Evolutionary conservation across 2,113 vertebrate species (phyloP).

Genomic region (Sus scrofa): DNA sequence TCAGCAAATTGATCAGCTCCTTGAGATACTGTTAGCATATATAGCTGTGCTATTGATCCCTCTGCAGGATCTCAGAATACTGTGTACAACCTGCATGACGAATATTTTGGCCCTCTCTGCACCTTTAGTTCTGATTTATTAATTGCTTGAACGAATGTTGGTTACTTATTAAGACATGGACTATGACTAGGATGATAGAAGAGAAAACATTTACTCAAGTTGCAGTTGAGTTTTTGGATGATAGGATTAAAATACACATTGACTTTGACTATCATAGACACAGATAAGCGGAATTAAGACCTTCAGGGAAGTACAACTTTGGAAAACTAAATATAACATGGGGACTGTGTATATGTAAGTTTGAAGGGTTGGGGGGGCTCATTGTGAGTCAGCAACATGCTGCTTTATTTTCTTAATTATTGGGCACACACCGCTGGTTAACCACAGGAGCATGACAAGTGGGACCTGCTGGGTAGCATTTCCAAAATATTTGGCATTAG

Average conservation of each 20-base stretch:
- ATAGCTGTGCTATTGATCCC: background rate
- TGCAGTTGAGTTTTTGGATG: background rate
- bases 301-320: conserved; percentile 3
- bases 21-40: background rate
- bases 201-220: background rate
- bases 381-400: conserved; percentile 37
- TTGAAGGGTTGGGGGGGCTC: background rate
- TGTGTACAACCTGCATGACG: too few relatives aligned
- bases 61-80: background rate
- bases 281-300: conserved; percentile 38
- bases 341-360: background rate
- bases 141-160: background rate
- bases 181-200: background rate
- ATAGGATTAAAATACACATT: conserved; percentile 16
- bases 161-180: background rate
- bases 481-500: conserved; percentile 51
- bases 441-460: background rate
- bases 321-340: conserved; percentile 56
- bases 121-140: background rate
- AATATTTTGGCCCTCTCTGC: background rate
- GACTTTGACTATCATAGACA: conserved; percentile 6
- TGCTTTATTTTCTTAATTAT: conserved; percentile 67
- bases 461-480: conserved; percentile 30
- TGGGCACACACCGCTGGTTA: conserved; percentile 11
- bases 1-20: background rate